phyloP scores from a whole-genome alignment of 1,140 invertebrate genomes.

The Drosophila ironensis region DNA sequence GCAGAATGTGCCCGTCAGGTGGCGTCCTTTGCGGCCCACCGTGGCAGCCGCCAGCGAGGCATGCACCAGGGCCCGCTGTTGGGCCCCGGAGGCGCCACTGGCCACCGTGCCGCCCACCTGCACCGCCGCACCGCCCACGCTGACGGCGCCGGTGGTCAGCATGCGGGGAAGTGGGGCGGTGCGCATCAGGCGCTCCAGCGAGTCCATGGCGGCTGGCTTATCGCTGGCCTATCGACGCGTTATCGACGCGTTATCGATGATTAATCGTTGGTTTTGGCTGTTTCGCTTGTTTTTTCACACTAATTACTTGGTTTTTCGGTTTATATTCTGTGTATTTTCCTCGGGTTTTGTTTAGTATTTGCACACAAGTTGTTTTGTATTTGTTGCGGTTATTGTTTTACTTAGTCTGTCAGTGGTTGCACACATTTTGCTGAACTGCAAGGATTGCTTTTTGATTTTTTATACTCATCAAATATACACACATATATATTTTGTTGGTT shows the following conservation, averaged over 20 bases:
- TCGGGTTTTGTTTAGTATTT: slow-evolving; percentile 21
- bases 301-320: slow-evolving; percentile 15
- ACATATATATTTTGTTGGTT: background rate
- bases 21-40: slow-evolving; percentile 88
- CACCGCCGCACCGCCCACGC: slow-evolving; percentile 81
- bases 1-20: slow-evolving; percentile 92
- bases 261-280: slow-evolving; percentile 20
- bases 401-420: slow-evolving; percentile 27
- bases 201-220: slow-evolving; percentile 85
- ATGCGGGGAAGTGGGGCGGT: slow-evolving; percentile 86
- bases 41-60: slow-evolving; percentile 88
- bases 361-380: slow-evolving; percentile 10
- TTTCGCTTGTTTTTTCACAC: slow-evolving; percentile 1
- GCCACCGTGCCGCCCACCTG: slow-evolving; percentile 71
- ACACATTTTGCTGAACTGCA: slow-evolving; percentile 65
- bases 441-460: slow-evolving; percentile 1
- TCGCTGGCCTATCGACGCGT: background rate
- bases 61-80: slow-evolving; percentile 88
- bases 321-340: slow-evolving; percentile 16
- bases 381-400: slow-evolving; percentile 34
- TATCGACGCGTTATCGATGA: background rate
- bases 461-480: no score
- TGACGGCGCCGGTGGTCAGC: slow-evolving; percentile 82
- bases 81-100: slow-evolving; percentile 60
- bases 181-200: slow-evolving; percentile 89